Evolutionary conservation across 2,797 vertebrate genomes (phyloP), one percentile per base, ranked within the genome.

Genomic region (Pipistrellus nathusii): DNA sequence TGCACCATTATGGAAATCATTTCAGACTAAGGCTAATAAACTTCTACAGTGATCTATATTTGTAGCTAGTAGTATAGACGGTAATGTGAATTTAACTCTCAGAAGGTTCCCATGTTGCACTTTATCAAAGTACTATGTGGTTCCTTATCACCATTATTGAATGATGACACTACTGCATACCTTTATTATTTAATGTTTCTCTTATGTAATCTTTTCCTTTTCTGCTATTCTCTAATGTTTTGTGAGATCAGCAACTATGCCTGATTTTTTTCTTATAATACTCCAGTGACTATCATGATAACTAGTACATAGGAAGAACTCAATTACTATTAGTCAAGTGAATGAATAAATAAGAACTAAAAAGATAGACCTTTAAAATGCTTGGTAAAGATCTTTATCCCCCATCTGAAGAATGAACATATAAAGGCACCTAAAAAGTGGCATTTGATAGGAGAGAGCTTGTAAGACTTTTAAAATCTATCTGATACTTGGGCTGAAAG

Each of bases 301-400:
- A 20, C 12, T 53, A 57, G 9, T 44, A 46, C 5, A 69, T 35
- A 88, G 21, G 48, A 87, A 88, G 3, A 7, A 46, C 8, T 88
- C 57, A 76, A 27, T 83, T 90, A 84, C 62, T 77, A 90, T 85
- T 73, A 88, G 66, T 71, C 44, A 85, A 90, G 27, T 91, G 35
- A 75, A n/a, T 35, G 6, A 91, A 75, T 57, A 72, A 72, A 75
- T 66, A 88, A 87, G 85, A 90, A 41, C 8, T 38, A 21, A 25
- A 73, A 68, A 23, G 64, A 25, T 23, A 59, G 35, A 78, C 0
- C 3, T 32, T 6, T 51, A 30, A n/a, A 83, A 78, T 46, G 1
- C 20, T 44, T 88, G 3, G 30, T 14, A 69, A 83, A 71, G 0
- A n/a, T 5, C 86, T 17, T 0, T 8, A 85, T 53, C 83, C 23